Evolutionary conservation across 64 coral and sea anemone genomes (phyloP).

Genomic region (Montipora cactus): DNA sequence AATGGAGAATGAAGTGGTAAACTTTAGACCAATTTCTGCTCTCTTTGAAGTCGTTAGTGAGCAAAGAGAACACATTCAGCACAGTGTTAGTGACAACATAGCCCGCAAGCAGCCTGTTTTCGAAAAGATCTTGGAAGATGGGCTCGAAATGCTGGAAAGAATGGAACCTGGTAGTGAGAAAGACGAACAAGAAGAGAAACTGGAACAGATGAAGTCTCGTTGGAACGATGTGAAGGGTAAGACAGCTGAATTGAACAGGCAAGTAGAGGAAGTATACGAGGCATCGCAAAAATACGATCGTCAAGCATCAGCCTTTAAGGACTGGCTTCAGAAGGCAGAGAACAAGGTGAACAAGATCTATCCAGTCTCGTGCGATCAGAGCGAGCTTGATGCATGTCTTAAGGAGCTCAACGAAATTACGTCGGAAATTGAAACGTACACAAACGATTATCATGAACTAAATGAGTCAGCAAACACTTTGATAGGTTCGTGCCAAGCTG

Average conservation of each 20-base stretch:
- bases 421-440: slow-evolving; percentile 77
- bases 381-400: slow-evolving; percentile 72
- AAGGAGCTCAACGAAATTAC: slow-evolving; percentile 59
- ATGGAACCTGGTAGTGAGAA: slow-evolving; percentile 89
- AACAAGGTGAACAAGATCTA: slow-evolving; percentile 79
- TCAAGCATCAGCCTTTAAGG: slow-evolving; percentile 62
- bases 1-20: slow-evolving; percentile 70
- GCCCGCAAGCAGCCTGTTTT: slow-evolving; percentile 84
- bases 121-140: slow-evolving; percentile 94
- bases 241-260: slow-evolving; percentile 55
- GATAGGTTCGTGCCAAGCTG: slow-evolving; percentile 63
- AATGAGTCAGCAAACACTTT: slow-evolving; percentile 62
- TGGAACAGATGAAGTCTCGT: slow-evolving; percentile 68
- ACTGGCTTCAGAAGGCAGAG: slow-evolving; percentile 87
- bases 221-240: slow-evolving; percentile 77
- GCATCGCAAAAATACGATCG: slow-evolving; percentile 82
- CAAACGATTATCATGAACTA: slow-evolving; percentile 57
- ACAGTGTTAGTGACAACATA: slow-evolving; percentile 62
- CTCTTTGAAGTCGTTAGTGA: slow-evolving; percentile 77
- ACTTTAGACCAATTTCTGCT: slow-evolving; percentile 89
- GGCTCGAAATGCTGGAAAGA: slow-evolving; percentile 72
- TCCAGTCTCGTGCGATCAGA: slow-evolving; percentile 57
- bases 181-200: slow-evolving; percentile 67
- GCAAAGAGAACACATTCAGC: slow-evolving; percentile 79
- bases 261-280: slow-evolving; percentile 68